A percentile compares a stretch with the other conserved stretches of the same genome.
Conservation (phyloP, 2,113 vertebrate species). For the Bubalus kerabau region DNA sequence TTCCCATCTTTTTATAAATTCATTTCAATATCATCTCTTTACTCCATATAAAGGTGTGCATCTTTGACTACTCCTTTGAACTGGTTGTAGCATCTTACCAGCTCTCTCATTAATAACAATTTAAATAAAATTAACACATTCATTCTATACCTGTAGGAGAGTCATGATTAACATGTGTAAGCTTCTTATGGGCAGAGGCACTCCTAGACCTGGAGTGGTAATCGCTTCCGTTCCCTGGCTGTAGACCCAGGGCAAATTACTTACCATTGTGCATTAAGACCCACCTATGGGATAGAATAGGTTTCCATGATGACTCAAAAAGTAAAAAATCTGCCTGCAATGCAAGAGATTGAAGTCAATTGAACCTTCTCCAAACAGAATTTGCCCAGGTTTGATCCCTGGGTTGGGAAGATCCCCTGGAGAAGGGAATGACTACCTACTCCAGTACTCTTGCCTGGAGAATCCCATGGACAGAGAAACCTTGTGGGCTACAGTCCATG, state of each 20-base stretch:
- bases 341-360: neutral
- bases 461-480: neutral
- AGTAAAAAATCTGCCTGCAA: neutral
- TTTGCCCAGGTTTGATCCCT: neutral
- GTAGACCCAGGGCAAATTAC: neutral
- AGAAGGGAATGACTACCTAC: neutral
- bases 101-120: neutral
- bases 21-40: neutral
- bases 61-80: neutral
- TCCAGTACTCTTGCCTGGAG: neutral
- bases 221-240: neutral
- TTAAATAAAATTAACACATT: slow-evolving; percentile 34
- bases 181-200: neutral
- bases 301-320: neutral
- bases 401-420: neutral
- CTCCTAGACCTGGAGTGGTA: neutral
- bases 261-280: neutral
- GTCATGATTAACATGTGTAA: slow-evolving; percentile 1
- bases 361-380: neutral
- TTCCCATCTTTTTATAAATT: slow-evolving; percentile 13
- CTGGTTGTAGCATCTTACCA: neutral
- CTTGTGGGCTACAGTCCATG: neutral
- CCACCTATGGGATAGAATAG: neutral
- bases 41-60: neutral
- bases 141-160: neutral